Base-by-base conservation (phyloP, 2,113 vertebrate genomes). In the Heterotilapia buettikoferi region DNA sequence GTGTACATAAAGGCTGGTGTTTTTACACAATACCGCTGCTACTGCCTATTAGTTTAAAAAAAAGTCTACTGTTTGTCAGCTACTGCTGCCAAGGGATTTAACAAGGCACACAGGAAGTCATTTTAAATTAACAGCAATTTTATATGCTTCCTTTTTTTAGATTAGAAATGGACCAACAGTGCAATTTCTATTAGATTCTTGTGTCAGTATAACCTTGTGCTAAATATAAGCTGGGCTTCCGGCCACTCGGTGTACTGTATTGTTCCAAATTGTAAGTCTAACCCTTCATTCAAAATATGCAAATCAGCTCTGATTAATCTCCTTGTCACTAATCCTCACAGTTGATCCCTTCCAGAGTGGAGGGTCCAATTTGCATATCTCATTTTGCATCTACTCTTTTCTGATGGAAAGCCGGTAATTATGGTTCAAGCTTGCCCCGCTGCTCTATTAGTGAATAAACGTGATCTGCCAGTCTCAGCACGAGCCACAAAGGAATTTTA, bases 281-380 rank as follows among this genome's bases (percentile, higher is more conserved):
- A 91, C 38, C 63, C 52, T 61, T 92, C 36, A 76, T 88, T 56
- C 57, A 86, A 84, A 91, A 89, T 88, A 91, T 92, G 92, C 83
- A 93, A 89, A 94, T 92, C 2, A 83, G 33, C 47, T 68, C 45
- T 71, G 92, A 94, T 92, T 90, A 94, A 93, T 93, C 54, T 73
- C 82, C 80, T 73, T 85, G 94, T 88, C 90, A 85, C 85, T 93
- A 93, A 93, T 93, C 85, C 88, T 91, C 86, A 85, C 36, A 86
- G 87, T 86, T 90, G 59, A 90, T 92, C 88, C 89, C 86, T 85
- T 86, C 86, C 79, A 90, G 68, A 88, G 81, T 81, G 59, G 84
- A 92, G 89, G 84, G 29, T 53, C 38, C 18, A 14, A 93, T 95
- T 93, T 94, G 47, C 94, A 94, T 95, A 94, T 94, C 88, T 92